Percentiles rank a stretch among this genome's conserved stretches.
These are phyloP conservation scores for Neocloeon triangulifer DNA, from an alignment of 1,140 invertebrate species.

Conservation along the genomic window DNA sequence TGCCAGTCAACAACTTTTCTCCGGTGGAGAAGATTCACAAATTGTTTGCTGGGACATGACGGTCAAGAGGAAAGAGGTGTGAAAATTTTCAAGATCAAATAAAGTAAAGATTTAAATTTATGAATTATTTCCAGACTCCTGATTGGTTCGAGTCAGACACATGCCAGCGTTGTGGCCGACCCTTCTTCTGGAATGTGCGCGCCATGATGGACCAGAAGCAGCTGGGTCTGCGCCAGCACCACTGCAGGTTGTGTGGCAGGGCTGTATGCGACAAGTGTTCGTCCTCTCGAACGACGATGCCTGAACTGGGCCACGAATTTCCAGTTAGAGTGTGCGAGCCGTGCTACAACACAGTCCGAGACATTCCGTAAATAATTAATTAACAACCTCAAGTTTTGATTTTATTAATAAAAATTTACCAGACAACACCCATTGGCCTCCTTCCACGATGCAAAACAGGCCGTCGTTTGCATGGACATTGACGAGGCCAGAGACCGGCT, in stretches of 20 bases:
- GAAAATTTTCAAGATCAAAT: conserved; percentile 1
- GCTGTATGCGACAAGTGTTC: conserved; percentile 86
- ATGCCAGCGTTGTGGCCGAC: conserved; percentile 79
- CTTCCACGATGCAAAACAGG: conserved; percentile 89
- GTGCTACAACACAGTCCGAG: conserved; percentile 61
- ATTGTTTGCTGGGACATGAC: conserved; percentile 93
- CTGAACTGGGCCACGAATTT: conserved; percentile 94
- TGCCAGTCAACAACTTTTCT: conserved; percentile 61
- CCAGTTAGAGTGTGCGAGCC: conserved; percentile 86
- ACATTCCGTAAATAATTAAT: conserved; percentile 48
- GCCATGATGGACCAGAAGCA: conserved; percentile 96
- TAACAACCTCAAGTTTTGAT: conserved; percentile 7
- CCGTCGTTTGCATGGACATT: conserved; percentile 65
- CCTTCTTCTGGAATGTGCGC: conserved; percentile 96
- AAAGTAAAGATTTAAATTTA: too few relatives aligned
- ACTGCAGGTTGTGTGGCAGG: conserved; percentile 74
- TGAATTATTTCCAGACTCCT: conserved; percentile 50
- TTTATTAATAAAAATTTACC: conserved; percentile 6
- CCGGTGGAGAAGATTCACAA: conserved; percentile 79
- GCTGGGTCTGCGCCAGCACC: conserved; percentile 73
- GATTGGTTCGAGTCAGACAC: conserved; percentile 82
- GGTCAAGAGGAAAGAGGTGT: conserved; percentile 53
- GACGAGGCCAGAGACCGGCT: conserved; percentile 69
- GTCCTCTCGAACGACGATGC: conserved; percentile 65
- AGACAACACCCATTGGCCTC: conserved; percentile 76